Evolutionary conservation across 53 echinoderm and acorn worm species (phyloP).

Genomic region (Temnopleurus reevesii): DNA sequence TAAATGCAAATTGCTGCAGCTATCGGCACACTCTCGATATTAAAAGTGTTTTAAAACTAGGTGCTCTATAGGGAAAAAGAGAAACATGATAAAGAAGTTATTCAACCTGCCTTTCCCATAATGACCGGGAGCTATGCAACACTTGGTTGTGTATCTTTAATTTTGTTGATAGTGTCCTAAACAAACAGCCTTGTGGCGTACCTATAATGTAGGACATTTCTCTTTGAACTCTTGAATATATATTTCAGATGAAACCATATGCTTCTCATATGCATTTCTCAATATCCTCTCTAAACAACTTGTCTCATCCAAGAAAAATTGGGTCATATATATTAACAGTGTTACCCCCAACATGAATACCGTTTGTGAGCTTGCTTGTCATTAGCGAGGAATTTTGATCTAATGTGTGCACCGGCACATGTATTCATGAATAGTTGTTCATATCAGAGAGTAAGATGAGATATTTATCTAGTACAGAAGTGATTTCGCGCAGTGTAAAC

Average conservation of each 20-base stretch:
- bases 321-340: too few relatives aligned
- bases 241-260: neutral
- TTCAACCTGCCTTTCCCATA: neutral
- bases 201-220: neutral
- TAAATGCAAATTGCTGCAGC: neutral
- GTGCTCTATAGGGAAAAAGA: slow-evolving; percentile 2
- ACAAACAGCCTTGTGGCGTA: neutral
- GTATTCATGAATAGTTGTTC: too few relatives aligned
- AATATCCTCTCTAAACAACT: neutral
- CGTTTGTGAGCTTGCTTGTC: too few relatives aligned
- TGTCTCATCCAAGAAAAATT: neutral
- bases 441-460: too few relatives aligned
- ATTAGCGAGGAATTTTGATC: too few relatives aligned
- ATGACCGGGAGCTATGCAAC: neutral
- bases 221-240: neutral
- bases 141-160: slow-evolving; percentile 21
- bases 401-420: too few relatives aligned
- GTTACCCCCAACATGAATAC: too few relatives aligned
- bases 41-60: neutral
- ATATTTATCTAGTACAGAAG: too few relatives aligned
- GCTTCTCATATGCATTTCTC: neutral
- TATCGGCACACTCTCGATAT: neutral
- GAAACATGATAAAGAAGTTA: neutral
- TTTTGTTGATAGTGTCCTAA: neutral
- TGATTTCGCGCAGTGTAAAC: too few relatives aligned